Evolutionary conservation across 1,140 invertebrate species (phyloP).

Genomic region (Heliconius himera): DNA sequence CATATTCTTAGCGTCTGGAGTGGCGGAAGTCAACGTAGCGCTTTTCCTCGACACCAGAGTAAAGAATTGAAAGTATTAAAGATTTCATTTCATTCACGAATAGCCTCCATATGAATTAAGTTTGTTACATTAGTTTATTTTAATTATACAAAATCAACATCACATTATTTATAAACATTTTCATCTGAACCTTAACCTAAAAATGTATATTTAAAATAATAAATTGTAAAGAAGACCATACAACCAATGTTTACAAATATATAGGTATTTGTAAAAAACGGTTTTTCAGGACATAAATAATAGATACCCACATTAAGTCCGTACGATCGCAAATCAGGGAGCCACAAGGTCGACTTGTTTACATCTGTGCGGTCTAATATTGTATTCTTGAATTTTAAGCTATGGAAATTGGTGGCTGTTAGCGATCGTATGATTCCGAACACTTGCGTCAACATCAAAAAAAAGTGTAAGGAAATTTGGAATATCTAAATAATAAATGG

Average conservation of each 20-base stretch:
- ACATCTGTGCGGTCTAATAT: slow-evolving; percentile 34
- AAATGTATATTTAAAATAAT: too few relatives aligned
- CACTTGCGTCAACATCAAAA: slow-evolving; percentile 20
- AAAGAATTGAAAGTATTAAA: too few relatives aligned
- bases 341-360: slow-evolving; percentile 37
- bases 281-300: not conserved
- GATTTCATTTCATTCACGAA: too few relatives aligned
- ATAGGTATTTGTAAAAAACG: not conserved
- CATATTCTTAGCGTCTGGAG: too few relatives aligned
- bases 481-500: slow-evolving; percentile 1
- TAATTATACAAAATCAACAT: not conserved
- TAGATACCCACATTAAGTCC: not conserved
- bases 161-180: too few relatives aligned
- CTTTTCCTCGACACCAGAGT: too few relatives aligned
- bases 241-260: not conserved
- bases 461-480: not conserved
- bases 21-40: too few relatives aligned
- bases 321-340: slow-evolving; percentile 25
- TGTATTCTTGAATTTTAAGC: slow-evolving; percentile 38
- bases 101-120: not conserved
- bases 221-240: not conserved
- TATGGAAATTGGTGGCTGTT: slow-evolving; percentile 30
- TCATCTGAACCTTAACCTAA: too few relatives aligned
- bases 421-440: slow-evolving; percentile 28
- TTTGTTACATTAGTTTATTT: not conserved